A percentile compares a stretch with the other conserved stretches of the same genome.
Conservation (phyloP, 1,140 invertebrate species). For the Frieseomelitta varia region DNA sequence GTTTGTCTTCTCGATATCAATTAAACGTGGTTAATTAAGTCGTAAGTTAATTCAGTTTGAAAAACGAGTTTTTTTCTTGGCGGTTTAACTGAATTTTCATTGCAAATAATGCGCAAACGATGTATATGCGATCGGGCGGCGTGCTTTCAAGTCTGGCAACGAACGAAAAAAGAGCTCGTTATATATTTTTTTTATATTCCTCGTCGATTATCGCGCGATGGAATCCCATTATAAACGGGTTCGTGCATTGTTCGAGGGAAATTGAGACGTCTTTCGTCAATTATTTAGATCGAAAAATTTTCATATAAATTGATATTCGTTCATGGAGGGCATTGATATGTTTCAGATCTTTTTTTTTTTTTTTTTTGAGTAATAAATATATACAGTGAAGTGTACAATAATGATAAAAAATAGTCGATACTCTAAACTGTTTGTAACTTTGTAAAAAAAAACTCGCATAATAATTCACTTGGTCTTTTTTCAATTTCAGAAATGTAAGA, state of each 20-base stretch:
- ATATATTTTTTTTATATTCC: not conserved
- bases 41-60: conserved; percentile 24
- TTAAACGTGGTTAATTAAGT: conserved; percentile 32
- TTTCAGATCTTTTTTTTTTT: rapidly evolving
- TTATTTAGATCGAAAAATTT: conserved; percentile 25
- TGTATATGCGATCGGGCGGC: not conserved
- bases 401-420: too few relatives aligned
- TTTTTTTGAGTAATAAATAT: not conserved
- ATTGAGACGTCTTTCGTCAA: conserved; percentile 32
- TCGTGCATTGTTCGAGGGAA: not conserved
- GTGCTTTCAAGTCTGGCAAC: conserved; percentile 10
- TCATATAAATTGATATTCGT: conserved; percentile 1
- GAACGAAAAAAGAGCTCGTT: conserved; percentile 32
- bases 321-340: not conserved
- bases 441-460: too few relatives aligned
- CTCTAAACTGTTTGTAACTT: too few relatives aligned
- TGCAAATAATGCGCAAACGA: conserved; percentile 20
- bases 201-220: not conserved
- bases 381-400: too few relatives aligned
- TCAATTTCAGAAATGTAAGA: too few relatives aligned
- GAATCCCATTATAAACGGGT: conserved; percentile 42
- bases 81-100: conserved; percentile 20
- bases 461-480: too few relatives aligned
- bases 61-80: conserved; percentile 4
- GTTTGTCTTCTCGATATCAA: not conserved